Evolutionary conservation across 2,888 invertebrate genomes (phyloP), one percentile per base, ranked within the genome.

Genomic region (Lomographa bimaculata): DNA sequence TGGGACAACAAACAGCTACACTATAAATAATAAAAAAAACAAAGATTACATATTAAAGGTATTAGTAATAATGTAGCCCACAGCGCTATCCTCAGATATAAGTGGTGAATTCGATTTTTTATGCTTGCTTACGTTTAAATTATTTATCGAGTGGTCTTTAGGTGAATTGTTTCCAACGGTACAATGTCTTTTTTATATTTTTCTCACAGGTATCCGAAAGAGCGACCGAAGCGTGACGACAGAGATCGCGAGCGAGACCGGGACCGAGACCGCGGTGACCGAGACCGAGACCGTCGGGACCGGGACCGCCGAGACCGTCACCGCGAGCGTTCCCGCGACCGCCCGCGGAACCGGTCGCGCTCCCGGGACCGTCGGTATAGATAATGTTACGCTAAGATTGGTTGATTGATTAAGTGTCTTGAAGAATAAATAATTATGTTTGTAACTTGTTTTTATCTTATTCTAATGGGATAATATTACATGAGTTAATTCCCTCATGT

Each of bases 151-250:
- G n/a, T n/a, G n/a, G n/a, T n/a, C n/a, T n/a, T n/a, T n/a, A n/a
- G n/a, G n/a, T n/a, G n/a, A n/a, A n/a, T n/a, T n/a, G n/a, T n/a
- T n/a, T n/a, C n/a, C n/a, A n/a, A n/a, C n/a, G n/a, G n/a, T n/a
- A n/a, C n/a, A n/a, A n/a, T n/a, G n/a, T n/a, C n/a, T 5, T 34
- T 25, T 18, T 12, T 29, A 45, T 28, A 42, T 54, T 56, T n/a
- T 54, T 48, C 18, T 78, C 79, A n/a, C 70, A 91, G 91, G 57
- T 87, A 89, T 49, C 53, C 76, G 49, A 86, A 83, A 70, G 86
- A 90, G 39, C 80, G 75, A 64, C 56, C 71, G 12, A 79, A 82
- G 41, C 79, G 86, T 3, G 89, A 89, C 27, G 83, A 85, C 21
- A 80, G 70, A 50, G 71, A 58, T 5, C 62, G 71, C 16, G 77